A percentile compares a stretch with the other conserved stretches of the same genome.
These are phyloP conservation scores for Gymnogyps californianus DNA, from an alignment of 2,113 vertebrate genomes.

Conservation along the genomic window DNA sequence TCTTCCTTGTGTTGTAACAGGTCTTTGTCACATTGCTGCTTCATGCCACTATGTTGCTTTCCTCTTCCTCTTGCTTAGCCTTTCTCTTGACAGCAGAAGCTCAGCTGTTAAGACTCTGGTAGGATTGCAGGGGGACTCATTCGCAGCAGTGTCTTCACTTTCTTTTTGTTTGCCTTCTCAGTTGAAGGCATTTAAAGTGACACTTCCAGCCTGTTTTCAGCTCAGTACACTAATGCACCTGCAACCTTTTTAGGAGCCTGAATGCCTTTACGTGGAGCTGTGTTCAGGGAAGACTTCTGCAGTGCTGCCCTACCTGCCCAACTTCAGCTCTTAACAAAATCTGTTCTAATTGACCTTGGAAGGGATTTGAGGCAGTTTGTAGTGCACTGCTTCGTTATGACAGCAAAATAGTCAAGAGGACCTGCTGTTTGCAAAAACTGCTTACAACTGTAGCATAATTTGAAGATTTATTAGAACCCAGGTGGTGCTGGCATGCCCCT, in stretches of 20 bases:
- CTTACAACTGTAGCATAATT: not conserved
- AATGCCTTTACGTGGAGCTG: not conserved
- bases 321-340: not conserved
- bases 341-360: not conserved
- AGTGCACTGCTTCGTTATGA: not conserved
- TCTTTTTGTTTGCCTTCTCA: not conserved
- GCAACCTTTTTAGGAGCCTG: not conserved
- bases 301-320: not conserved
- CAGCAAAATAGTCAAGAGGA: not conserved
- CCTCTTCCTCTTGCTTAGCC: not conserved
- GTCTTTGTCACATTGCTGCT: not conserved
- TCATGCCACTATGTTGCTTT: not conserved
- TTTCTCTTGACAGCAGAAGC: not conserved
- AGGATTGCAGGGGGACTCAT: not conserved
- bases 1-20: not conserved
- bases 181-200: not conserved
- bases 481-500: not conserved
- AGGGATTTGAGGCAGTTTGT: not conserved
- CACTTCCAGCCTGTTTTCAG: not conserved
- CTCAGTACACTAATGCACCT: accelerated
- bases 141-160: not conserved
- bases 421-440: not conserved
- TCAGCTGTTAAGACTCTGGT: not conserved
- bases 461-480: not conserved
- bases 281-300: not conserved